phyloP scores from a whole-genome alignment of 2,888 invertebrate species.

The Harpagoxenus sublaevis region DNA sequence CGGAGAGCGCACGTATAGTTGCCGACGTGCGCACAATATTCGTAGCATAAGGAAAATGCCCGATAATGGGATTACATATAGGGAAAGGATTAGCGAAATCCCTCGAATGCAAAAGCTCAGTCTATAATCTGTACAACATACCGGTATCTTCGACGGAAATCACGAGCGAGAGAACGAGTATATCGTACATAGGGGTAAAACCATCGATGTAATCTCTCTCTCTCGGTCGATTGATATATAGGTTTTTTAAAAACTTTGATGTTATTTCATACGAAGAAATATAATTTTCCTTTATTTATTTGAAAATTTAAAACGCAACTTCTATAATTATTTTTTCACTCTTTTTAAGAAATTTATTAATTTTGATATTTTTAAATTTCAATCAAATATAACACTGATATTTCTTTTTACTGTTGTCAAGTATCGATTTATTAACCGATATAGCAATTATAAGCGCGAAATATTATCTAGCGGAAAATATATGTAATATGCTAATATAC shows the following conservation, averaged over 20 bases:
- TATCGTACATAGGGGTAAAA: not conserved
- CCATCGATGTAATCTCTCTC: not conserved
- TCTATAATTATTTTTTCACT: not conserved
- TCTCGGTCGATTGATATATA: not conserved
- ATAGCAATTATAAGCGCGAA: not conserved
- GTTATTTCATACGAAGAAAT: not conserved
- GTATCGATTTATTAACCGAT: not conserved
- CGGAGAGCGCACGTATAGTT: conserved; percentile 11
- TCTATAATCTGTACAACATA: conserved; percentile 69
- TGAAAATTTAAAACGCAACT: not conserved
- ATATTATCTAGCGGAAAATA: not conserved
- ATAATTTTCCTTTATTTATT: not conserved
- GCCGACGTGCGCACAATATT: conserved; percentile 46
- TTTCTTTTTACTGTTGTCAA: not conserved
- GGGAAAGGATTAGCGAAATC: conserved; percentile 83
- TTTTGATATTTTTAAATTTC: not conserved
- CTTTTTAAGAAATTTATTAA: not conserved
- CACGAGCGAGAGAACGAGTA: conserved; percentile 23
- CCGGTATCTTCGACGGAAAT: conserved; percentile 63
- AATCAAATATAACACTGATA: not conserved
- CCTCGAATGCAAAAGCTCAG: conserved; percentile 80
- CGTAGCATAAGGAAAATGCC: conserved; percentile 75
- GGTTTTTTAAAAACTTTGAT: not conserved
- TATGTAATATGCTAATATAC: not conserved
- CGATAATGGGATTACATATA: conserved; percentile 82